phyloP scores from a whole-genome alignment of 2,888 invertebrate species.

The Noctua janthe region DNA sequence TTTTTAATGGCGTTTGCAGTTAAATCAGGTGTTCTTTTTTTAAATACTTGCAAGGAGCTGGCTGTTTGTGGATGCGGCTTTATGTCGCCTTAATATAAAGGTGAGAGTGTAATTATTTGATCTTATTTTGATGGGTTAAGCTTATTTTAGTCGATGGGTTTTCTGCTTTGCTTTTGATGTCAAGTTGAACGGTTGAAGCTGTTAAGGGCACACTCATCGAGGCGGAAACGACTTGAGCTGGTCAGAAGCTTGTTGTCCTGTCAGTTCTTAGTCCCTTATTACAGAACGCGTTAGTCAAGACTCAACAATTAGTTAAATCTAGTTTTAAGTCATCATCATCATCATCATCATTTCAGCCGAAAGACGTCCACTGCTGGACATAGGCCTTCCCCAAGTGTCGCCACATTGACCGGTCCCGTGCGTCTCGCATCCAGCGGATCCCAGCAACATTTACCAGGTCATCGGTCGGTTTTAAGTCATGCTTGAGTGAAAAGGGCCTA shows the following conservation, averaged over 20 bases:
- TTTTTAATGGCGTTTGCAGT: conserved; percentile 82
- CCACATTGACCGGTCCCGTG: too few relatives aligned
- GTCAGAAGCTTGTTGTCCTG: neutral
- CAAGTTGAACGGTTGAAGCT: neutral
- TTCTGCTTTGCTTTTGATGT: neutral
- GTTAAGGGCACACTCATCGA: neutral
- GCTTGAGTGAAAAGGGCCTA: neutral
- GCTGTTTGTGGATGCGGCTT: conserved; percentile 15
- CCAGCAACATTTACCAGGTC: too few relatives aligned
- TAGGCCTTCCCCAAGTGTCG: too few relatives aligned
- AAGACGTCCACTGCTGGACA: too few relatives aligned
- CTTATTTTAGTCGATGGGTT: neutral
- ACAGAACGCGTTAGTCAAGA: neutral
- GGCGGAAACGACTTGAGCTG: neutral
- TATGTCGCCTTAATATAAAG: neutral
- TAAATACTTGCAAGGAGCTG: conserved; percentile 17
- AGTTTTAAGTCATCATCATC: neutral
- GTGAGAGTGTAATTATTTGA: neutral
- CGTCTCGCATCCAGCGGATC: too few relatives aligned
- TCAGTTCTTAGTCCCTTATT: neutral
- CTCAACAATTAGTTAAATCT: neutral
- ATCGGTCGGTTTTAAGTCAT: too few relatives aligned
- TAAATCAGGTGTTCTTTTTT: conserved; percentile 64
- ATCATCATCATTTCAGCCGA: too few relatives aligned
- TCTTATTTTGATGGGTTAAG: neutral